phyloP scores from a whole-genome alignment of 2,113 vertebrate species.

The Porphyrio hochstetteri region DNA sequence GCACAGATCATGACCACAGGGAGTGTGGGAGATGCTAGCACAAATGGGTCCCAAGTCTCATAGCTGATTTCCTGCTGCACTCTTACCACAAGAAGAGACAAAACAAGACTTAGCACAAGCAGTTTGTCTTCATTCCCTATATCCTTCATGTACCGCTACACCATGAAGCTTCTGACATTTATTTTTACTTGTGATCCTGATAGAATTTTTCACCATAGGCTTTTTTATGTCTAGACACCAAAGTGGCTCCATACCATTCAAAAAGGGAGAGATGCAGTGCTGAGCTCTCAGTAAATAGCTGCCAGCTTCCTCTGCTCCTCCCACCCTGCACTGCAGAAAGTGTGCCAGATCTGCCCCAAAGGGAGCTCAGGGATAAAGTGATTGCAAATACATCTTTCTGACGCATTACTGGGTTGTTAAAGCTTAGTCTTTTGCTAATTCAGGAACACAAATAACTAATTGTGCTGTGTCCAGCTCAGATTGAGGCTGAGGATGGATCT shows the following conservation, averaged over 20 bases:
- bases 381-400: background rate
- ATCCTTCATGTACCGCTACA: background rate
- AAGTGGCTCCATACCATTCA: background rate
- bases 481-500: background rate
- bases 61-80: background rate
- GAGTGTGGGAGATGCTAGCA: background rate
- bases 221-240: background rate
- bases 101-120: background rate
- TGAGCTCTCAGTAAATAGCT: background rate
- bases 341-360: background rate
- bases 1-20: background rate
- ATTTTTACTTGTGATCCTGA: background rate
- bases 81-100: background rate
- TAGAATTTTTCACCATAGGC: background rate
- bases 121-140: background rate
- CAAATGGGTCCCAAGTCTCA: background rate
- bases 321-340: background rate
- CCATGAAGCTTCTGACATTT: background rate
- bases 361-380: background rate
- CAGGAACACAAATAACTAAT: slow-evolving; percentile 1
- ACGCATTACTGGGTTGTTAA: background rate
- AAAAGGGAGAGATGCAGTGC: background rate
- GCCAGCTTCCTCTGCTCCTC: background rate
- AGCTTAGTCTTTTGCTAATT: slow-evolving; percentile 8
- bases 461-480: background rate